Percentiles rank a stretch among this genome's conserved stretches.
Evolutionary conservation across 2,888 invertebrate genomes (phyloP).

Genomic region (Dermolepida albohirtum): DNA sequence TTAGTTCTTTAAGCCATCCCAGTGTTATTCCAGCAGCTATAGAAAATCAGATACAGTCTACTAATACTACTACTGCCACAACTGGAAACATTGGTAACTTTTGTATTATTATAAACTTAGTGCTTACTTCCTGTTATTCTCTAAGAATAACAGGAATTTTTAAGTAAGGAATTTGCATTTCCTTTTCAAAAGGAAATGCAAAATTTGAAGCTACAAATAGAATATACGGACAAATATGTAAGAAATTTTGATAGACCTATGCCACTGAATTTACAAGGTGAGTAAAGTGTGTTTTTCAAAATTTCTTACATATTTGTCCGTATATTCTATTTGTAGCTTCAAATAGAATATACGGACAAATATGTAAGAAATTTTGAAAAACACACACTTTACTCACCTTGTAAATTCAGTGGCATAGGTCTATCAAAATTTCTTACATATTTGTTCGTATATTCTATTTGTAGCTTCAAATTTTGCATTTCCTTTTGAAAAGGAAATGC

Average conservation of each 20-base stretch:
- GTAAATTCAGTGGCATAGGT: slow-evolving; percentile 89
- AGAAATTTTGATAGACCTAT: slow-evolving; percentile 74
- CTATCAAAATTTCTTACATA: too few relatives aligned
- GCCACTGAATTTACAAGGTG: slow-evolving; percentile 77
- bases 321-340: slow-evolving; percentile 75
- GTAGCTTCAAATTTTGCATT: slow-evolving; percentile 75
- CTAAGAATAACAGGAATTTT: too few relatives aligned
- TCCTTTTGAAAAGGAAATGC: too few relatives aligned
- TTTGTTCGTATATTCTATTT: slow-evolving; percentile 79
- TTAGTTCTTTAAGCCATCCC: slow-evolving; percentile 61
- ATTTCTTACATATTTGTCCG: slow-evolving; percentile 78
- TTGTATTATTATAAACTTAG: too few relatives aligned
- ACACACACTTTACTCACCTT: too few relatives aligned
- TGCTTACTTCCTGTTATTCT: too few relatives aligned
- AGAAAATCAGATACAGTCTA: slow-evolving; percentile 33
- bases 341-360: slow-evolving; percentile 79
- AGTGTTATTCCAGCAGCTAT: slow-evolving; percentile 48
- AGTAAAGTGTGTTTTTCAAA: slow-evolving; percentile 79
- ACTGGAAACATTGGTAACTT: slow-evolving; percentile 30
- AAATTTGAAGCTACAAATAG: slow-evolving; percentile 76
- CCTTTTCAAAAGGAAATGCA: slow-evolving; percentile 86
- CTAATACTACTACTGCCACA: not conserved
- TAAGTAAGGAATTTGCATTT: slow-evolving; percentile 51
- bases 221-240: slow-evolving; percentile 79
- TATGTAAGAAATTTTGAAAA: slow-evolving; percentile 80